Evolutionary conservation across 2,797 vertebrate species (phyloP).

Genomic region (Hipposideros larvatus): DNA sequence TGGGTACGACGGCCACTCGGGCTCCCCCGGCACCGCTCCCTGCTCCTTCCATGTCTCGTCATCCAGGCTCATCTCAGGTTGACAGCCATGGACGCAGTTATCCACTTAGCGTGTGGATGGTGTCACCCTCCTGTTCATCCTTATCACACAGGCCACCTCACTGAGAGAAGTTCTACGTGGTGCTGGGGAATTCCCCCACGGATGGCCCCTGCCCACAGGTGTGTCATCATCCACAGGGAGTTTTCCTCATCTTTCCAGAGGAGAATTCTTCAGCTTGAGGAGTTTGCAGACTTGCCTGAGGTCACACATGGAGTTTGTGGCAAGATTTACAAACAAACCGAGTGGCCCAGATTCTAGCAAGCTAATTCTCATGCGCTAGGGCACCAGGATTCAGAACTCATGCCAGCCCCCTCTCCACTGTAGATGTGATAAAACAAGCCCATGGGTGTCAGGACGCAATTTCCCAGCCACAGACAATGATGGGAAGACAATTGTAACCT

Average conservation of each 20-base stretch:
- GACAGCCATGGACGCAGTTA: accelerated
- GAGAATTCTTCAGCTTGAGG: background rate
- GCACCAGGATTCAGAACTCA: background rate
- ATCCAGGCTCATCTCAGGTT: background rate
- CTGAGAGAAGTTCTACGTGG: accelerated
- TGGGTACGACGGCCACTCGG: accelerated
- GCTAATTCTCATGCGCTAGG: accelerated
- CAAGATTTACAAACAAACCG: background rate
- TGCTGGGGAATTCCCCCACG: accelerated
- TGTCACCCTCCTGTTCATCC: accelerated
- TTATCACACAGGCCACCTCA: accelerated
- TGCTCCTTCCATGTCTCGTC: accelerated
- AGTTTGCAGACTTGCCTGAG: background rate
- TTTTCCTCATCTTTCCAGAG: background rate
- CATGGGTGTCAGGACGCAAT: background rate
- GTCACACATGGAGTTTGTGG: background rate
- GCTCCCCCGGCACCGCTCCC: accelerated
- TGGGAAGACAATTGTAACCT: background rate
- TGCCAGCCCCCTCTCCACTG: accelerated
- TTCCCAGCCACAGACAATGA: accelerated
- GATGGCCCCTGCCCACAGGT: accelerated
- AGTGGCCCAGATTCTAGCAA: accelerated
- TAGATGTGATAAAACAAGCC: background rate
- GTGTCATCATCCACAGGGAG: accelerated
- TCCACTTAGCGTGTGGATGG: background rate